Base-by-base conservation (phyloP, 2,888 invertebrate species). In the Phrixothrix hirtus region DNA sequence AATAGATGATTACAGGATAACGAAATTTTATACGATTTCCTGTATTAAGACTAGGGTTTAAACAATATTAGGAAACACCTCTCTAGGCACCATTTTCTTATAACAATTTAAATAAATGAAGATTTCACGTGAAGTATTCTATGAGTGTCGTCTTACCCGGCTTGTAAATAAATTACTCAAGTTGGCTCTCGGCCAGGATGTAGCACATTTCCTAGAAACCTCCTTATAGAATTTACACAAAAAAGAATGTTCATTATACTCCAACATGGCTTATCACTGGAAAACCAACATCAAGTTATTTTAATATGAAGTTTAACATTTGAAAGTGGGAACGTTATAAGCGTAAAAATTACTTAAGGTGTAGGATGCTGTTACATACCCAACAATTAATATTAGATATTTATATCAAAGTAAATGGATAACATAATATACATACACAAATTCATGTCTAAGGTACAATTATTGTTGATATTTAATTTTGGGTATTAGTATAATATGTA, bases 121-220 rank as follows among this genome's bases (percentile, higher is more conserved):
- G 59, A 61, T 57, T 58, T 48, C 54, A 59, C 58, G 61, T 60
- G 58, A 61, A 64, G 59, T 60, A 65, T 63, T 62, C 61, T 48
- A 57, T 32, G 50, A 56, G 59, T 54, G 60, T 58, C 55, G 56
- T 56, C 53, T 57, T 58, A 57, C 56, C 58, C 45, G 55, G 56
- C 56, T 64, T 61, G 63, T 67, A 67, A 67, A 67, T 67, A 67
- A 67, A 66, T 67, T 66, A 67, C 39, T 57, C 48, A 55, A 55
- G 56, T 60, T 67, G 67, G 66, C 67, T 58, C 59, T 58, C 55
- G 61, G 62, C 67, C 67, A 67, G 62, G 58, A 62, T 62, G 57
- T 59, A 58, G 59, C 60, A 62, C 64, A 64, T 65, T 64, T 65
- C 60, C 61, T 59, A 64, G 64, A 62, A 63, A 59, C 62, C 62